These are phyloP conservation scores for Sitta europaea DNA, from an alignment of 2,113 vertebrate species.

Conservation along the genomic window DNA sequence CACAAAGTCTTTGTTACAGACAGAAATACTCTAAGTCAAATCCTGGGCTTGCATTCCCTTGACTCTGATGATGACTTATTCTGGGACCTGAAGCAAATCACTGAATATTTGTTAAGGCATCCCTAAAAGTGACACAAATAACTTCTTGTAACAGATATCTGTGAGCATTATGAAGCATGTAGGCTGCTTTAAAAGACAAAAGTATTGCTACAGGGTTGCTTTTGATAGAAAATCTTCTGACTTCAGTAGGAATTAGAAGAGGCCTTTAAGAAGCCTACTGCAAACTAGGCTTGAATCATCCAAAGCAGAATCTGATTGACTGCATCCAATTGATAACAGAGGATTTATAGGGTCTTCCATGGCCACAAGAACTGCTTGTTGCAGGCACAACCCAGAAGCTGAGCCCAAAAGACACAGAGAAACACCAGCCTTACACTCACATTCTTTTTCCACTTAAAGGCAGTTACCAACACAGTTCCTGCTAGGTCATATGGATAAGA, in stretches of 20 bases:
- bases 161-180: neutral
- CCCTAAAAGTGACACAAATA: neutral
- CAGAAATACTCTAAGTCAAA: neutral
- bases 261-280: neutral
- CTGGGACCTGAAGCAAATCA: neutral
- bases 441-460: neutral
- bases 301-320: neutral
- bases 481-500: neutral
- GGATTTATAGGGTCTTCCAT: neutral
- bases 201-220: neutral
- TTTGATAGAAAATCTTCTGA: neutral
- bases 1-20: neutral
- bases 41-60: neutral
- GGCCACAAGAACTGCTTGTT: neutral
- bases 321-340: neutral
- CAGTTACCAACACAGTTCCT: neutral
- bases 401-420: neutral
- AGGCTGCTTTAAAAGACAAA: neutral
- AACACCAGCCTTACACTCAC: neutral
- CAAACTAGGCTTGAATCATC: neutral
- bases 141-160: neutral
- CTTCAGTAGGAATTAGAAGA: neutral
- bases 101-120: neutral
- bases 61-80: neutral
- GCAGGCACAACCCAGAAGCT: neutral